These are phyloP conservation scores for Notolepis coatsorum DNA, from an alignment of 2,797 vertebrate species.

Conservation along the genomic window DNA sequence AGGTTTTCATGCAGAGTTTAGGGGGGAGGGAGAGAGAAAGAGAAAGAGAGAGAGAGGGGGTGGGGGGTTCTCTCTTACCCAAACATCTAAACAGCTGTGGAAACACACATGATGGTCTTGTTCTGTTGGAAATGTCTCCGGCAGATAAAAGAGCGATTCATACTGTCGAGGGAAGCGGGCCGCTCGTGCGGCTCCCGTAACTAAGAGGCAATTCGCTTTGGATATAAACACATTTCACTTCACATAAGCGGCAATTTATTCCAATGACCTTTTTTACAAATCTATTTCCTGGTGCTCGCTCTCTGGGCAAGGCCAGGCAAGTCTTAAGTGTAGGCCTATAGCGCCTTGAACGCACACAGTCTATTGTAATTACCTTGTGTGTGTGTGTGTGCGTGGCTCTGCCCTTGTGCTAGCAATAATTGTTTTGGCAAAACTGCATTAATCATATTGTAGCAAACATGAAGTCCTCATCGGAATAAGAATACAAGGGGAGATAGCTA, in stretches of 20 bases:
- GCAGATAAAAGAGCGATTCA: conserved; percentile 7
- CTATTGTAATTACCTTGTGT: conserved; percentile 64
- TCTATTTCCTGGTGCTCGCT: conserved; percentile 49
- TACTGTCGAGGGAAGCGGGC: conserved; percentile 20
- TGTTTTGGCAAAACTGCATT: conserved; percentile 64
- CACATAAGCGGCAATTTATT: conserved; percentile 64
- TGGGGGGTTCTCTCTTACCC: conserved; percentile 4
- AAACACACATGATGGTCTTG: conserved; percentile 47
- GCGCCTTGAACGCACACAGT: conserved; percentile 36
- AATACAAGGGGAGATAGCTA: conserved; percentile 33
- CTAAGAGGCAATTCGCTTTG: conserved; percentile 29
- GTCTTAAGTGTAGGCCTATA: conserved; percentile 27
- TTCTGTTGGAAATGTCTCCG: conserved; percentile 48
- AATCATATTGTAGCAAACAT: conserved; percentile 69
- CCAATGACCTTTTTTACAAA: conserved; percentile 72
- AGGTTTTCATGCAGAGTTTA: conserved; percentile 10
- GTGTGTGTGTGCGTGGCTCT: conserved; percentile 36
- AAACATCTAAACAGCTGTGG: conserved; percentile 45
- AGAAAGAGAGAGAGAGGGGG: background rate
- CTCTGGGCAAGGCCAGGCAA: conserved; percentile 48
- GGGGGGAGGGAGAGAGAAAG: background rate
- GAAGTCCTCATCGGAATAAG: conserved; percentile 51
- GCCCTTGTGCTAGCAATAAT: conserved; percentile 65
- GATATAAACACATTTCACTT: conserved; percentile 43
- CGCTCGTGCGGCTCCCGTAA: conserved; percentile 17